Base-by-base conservation (phyloP, 2,113 vertebrate genomes). In the Erythrocercus mccallii region DNA sequence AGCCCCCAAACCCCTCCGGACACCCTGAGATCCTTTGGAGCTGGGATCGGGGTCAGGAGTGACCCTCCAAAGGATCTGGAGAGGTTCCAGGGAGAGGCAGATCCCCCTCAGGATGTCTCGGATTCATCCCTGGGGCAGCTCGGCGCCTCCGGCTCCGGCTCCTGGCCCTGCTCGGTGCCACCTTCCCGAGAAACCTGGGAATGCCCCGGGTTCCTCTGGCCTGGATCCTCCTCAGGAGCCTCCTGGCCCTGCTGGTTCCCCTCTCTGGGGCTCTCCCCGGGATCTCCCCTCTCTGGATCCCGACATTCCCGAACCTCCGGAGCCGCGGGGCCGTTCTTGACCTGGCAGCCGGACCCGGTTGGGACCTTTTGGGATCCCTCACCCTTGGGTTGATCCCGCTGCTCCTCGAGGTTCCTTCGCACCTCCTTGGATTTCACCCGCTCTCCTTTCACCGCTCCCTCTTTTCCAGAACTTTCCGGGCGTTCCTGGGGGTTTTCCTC, bases 401-500 rank as follows among this genome's bases (percentile, higher is more conserved):
- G 5, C 31, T 0, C 20, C 47, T 72, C 68, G 0, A 54, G 15
- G 45, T 9, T 6, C 65, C 47, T 62, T 33, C 11, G 57, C 11
- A 4, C 18, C 28, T 62, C 81, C 57, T 22, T 27, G 48, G 57
- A 15, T 33, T 33, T 54, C 27, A 2, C 81, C 33, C 17, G 11
- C 47, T 37, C 38, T 1, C 16, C 47, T 2, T 37, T 25, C 5
- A 0, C 38, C 0, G 16, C 68, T 38, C 0, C 38, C 6, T 8
- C 47, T 0, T 17, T 2, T 5, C 68, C 4, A 0, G 33, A 37
- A 5, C 17, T 22, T 53, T 62, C 80, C 65, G 6, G 10, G 7
- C 5, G 17, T n/a, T n/a, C n/a, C n/a, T n/a, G n/a, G n/a, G n/a
- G n/a, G n/a, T n/a, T n/a, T 15, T 69, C 62, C 1, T 12, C 62